Evolutionary conservation across 2,888 invertebrate genomes (phyloP).

Genomic region (Caenorhabditis virilis): DNA sequence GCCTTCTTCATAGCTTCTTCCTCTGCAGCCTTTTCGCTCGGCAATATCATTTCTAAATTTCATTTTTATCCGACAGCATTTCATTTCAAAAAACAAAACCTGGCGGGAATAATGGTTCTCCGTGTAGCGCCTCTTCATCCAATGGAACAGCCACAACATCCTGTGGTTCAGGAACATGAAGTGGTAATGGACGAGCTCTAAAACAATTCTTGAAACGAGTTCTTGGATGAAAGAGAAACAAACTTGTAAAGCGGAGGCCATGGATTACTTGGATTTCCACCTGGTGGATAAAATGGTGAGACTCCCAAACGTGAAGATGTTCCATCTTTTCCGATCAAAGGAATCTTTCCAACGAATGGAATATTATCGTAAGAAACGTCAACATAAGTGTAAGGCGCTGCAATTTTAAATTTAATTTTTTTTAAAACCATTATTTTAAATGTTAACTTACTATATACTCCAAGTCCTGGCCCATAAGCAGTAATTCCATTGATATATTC

Average conservation of each 20-base stretch:
- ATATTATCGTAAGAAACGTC: constrained; percentile 62
- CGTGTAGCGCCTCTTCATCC: constrained; percentile 62
- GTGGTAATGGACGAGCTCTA: constrained; percentile 60
- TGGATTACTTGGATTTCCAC: constrained; percentile 58
- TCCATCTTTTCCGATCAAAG: constrained; percentile 55
- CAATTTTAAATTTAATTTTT: constrained; percentile 7
- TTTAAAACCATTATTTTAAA: no score
- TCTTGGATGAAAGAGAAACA: background rate
- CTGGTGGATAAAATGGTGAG: constrained; percentile 60
- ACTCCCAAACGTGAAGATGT: constrained; percentile 57
- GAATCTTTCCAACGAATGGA: constrained; percentile 59
- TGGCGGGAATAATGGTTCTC: constrained; percentile 63
- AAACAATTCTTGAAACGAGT: background rate
- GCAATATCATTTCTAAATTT: constrained; percentile 35
- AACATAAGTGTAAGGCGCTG: constrained; percentile 59
- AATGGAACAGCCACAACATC: constrained; percentile 63
- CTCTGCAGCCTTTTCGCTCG: constrained; percentile 28
- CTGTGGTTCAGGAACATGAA: constrained; percentile 60
- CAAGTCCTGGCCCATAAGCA: constrained; percentile 62
- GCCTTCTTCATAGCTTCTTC: constrained; percentile 22
- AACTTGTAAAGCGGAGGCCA: constrained; percentile 60
- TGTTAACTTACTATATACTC: constrained; percentile 51
- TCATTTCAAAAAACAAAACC: no score
- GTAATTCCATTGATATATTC: constrained; percentile 57
- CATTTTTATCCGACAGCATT: no score